Conservation (phyloP, 2,888 invertebrate genomes). For the Serripes groenlandicus region DNA sequence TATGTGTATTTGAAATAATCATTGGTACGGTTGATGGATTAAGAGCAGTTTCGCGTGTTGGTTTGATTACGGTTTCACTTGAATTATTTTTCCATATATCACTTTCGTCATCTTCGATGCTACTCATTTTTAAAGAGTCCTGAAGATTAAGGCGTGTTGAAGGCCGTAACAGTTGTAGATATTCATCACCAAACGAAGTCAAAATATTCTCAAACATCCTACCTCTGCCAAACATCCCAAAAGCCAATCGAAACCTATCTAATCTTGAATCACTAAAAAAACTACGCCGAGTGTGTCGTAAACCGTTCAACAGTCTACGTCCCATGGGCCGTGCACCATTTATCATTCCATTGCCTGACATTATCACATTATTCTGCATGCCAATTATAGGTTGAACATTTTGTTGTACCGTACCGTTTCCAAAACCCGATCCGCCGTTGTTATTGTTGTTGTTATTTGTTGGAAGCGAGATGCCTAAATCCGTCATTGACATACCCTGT, state of each 20-base stretch:
- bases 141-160: neutral
- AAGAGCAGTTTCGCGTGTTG: too few species aligned
- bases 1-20: too few species aligned
- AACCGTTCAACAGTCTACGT: too few species aligned
- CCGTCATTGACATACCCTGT: conserved; percentile 47
- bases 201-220: conserved; percentile 1
- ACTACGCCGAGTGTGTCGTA: neutral
- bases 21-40: too few species aligned
- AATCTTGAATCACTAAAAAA: neutral
- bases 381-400: neutral
- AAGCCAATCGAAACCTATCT: neutral
- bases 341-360: neutral
- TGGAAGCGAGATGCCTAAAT: conserved; percentile 45
- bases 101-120: too few species aligned
- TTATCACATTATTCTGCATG: neutral
- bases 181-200: neutral
- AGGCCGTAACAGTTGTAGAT: neutral
- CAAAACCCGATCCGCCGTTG: neutral
- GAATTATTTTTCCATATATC: too few species aligned
- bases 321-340: neutral
- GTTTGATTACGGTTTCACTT: too few species aligned
- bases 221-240: conserved; percentile 5
- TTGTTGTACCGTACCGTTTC: too few species aligned
- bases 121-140: too few species aligned
- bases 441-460: neutral